Percentiles rank a stretch among this genome's conserved stretches.
phyloP scores from a whole-genome alignment of 2,113 vertebrate genomes.

The Ictidomys tridecemlineatus region DNA sequence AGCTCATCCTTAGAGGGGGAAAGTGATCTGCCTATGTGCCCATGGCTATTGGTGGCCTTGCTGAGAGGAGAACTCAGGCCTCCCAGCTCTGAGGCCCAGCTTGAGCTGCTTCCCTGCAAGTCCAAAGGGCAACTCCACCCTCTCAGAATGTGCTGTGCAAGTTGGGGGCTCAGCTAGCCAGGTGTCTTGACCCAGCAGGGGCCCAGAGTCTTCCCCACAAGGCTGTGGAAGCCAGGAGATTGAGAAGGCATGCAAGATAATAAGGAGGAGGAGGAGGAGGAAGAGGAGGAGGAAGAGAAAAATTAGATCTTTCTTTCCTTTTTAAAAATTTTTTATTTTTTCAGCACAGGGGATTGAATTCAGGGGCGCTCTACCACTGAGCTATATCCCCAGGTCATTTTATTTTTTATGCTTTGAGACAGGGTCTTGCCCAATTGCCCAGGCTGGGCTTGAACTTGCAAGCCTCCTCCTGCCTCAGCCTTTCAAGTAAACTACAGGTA shows the following conservation, averaged over 20 bases:
- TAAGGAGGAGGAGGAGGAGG: not conserved
- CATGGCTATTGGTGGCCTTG: not conserved
- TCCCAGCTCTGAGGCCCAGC: not conserved
- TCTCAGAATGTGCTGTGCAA: not conserved
- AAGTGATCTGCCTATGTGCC: not conserved
- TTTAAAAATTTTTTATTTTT: not conserved
- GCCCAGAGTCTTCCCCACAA: not conserved
- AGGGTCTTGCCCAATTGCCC: not conserved
- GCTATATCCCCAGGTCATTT: too few relatives aligned
- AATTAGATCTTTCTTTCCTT: not conserved
- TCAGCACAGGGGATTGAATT: too few relatives aligned
- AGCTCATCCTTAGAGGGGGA: not conserved
- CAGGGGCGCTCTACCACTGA: not conserved
- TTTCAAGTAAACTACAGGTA: not conserved
- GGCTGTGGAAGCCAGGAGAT: not conserved
- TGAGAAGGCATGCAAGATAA: not conserved
- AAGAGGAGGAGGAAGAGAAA: not conserved
- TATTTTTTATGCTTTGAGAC: too few relatives aligned
- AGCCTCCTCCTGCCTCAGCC: not conserved
- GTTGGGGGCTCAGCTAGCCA: not conserved
- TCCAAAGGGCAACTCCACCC: not conserved
- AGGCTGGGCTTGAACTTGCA: not conserved
- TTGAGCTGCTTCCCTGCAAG: not conserved
- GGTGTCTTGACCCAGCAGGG: not conserved
- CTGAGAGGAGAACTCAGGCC: not conserved